Evolutionary conservation across 1,140 invertebrate genomes (phyloP).

Genomic region (Argopecten irradians): DNA sequence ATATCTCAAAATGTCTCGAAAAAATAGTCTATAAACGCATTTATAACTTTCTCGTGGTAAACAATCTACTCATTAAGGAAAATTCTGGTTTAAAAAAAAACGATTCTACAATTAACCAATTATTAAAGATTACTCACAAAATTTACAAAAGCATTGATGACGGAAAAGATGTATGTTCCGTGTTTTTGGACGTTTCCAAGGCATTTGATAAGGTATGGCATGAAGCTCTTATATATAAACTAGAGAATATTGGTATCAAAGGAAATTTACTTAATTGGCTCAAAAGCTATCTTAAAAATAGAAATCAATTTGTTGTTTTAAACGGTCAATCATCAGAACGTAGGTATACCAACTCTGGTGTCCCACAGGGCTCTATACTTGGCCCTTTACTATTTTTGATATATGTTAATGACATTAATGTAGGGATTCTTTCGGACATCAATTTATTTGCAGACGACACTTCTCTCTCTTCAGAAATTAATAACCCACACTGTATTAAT

Average conservation of each 20-base stretch:
- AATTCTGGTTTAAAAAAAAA: background rate
- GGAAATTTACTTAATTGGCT: background rate
- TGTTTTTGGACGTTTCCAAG: no score
- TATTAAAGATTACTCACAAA: background rate
- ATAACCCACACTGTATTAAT: background rate
- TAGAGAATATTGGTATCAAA: background rate
- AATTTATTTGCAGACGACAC: background rate
- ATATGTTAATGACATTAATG: background rate
- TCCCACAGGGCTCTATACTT: background rate
- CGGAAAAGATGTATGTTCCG: no score
- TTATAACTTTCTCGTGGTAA: background rate
- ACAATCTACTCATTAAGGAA: background rate
- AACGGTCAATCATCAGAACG: background rate
- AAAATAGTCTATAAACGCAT: constrained; percentile 11
- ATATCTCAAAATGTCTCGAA: background rate
- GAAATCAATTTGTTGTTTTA: constrained; percentile 5
- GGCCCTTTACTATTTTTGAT: background rate
- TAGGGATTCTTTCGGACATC: background rate
- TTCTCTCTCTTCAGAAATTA: background rate
- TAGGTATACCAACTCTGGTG: background rate
- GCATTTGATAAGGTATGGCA: no score
- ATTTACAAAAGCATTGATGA: background rate
- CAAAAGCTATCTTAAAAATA: background rate
- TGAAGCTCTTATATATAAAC: no score
- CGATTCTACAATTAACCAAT: background rate